Evolutionary conservation across 2,888 invertebrate species (phyloP).

Genomic region (Hecatera dysodea): DNA sequence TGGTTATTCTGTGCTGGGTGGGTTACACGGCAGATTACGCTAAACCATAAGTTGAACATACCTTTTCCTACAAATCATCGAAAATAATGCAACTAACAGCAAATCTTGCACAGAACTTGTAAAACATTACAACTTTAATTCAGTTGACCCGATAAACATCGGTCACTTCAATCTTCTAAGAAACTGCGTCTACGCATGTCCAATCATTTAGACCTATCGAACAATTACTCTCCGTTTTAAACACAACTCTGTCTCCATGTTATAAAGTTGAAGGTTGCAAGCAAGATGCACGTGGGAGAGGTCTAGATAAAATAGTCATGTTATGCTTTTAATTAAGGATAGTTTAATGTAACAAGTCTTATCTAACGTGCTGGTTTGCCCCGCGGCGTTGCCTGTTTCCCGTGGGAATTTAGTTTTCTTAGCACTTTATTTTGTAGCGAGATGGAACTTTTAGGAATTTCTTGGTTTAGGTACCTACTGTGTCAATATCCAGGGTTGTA

Average conservation of each 20-base stretch:
- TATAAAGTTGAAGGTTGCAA: accelerated
- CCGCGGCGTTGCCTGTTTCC: constrained; percentile 54
- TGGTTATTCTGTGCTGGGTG: too few relatives aligned
- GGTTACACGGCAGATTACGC: too few relatives aligned
- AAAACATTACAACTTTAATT: constrained; percentile 55
- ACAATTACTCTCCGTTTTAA: neutral
- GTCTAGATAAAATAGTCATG: constrained; percentile 5
- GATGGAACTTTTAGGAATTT: neutral
- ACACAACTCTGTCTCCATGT: accelerated
- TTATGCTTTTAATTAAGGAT: constrained; percentile 54
- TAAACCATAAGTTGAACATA: neutral
- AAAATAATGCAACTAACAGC: neutral
- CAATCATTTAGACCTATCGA: constrained; percentile 27
- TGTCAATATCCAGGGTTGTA: too few relatives aligned
- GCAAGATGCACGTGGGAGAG: constrained; percentile 43
- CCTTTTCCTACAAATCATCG: neutral
- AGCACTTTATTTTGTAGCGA: constrained; percentile 12
- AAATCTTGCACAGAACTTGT: constrained; percentile 38
- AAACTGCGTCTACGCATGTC: constrained; percentile 56
- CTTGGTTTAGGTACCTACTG: neutral
- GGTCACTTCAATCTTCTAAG: constrained; percentile 59
- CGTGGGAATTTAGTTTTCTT: constrained; percentile 56
- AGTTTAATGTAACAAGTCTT: constrained; percentile 63
- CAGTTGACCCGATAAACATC: constrained; percentile 63
- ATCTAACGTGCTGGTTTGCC: constrained; percentile 53